Base-by-base conservation (phyloP, 2,113 vertebrate genomes). In the Clarias gariepinus region DNA sequence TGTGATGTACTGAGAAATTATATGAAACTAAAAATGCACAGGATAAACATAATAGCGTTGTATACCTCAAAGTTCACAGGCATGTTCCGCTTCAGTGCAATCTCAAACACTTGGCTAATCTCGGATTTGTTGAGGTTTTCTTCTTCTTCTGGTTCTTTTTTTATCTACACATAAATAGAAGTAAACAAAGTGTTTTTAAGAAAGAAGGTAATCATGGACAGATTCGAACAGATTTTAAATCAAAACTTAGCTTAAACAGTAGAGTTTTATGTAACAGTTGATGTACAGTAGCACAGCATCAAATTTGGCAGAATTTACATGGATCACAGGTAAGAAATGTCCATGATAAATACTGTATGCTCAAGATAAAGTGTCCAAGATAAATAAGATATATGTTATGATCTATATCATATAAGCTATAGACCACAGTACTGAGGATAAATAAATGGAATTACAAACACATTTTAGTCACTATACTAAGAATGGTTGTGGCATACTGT, bases 61-160 rank as follows among this genome's bases (percentile, higher is more conserved):
- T 80, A 53, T 94, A 99, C 98, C 97, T 99, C 98, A 95, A 99
- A 99, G 93, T 97, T 98, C 94, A 99, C 98, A 93, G 98, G 96
- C 94, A 99, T 94, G 94, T 98, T 99, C 93, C 97, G 96, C 95
- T 98, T 99, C 91, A 99, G 96, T 93, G 98, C 97, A 94, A 99
- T 98, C 95, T 99, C 98, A 95, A 99, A 99, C 92, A 99, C 98
- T 96, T 99, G 98, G 94, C 98, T 99, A 93, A 99, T 98, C 97
- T 99, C 98, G 81, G 98, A 99, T 93, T 99, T 99, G 95, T 98
- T 99, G 88, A 99, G 96, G 94, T 99, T 99, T 93, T 99, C 97
- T 93, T 99, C 97, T 93, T 99, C 97, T 93, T 96, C 95, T 12
- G 95, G 93, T 91, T 97, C 97, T 92, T 97, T 97, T 85, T 97